These are phyloP conservation scores for Elephas maximus DNA, from an alignment of 2,113 vertebrate genomes.

Conservation along the genomic window DNA sequence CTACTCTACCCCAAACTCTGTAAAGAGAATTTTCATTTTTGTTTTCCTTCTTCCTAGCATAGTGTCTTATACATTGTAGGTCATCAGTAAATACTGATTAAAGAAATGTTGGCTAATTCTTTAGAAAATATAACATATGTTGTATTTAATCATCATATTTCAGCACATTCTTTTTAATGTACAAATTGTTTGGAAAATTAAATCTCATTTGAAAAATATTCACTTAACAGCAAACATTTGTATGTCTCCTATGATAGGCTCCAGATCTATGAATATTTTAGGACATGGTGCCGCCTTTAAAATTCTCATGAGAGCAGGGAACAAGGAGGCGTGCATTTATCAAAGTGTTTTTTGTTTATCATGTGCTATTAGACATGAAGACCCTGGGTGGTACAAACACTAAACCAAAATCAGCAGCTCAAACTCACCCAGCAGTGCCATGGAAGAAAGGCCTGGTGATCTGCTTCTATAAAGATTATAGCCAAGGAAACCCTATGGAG, in stretches of 20 bases:
- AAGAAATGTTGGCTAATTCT: background rate
- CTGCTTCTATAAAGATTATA: background rate
- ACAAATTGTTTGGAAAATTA: background rate
- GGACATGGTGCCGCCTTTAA: background rate
- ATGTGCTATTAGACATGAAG: background rate
- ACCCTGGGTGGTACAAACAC: background rate
- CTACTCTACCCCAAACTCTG: background rate
- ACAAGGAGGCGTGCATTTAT: background rate
- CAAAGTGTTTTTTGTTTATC: background rate
- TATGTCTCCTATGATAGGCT: background rate
- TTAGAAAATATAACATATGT: background rate
- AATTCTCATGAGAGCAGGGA: background rate
- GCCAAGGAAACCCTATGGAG: background rate
- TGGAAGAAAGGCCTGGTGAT: background rate
- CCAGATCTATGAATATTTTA: constrained; percentile 31
- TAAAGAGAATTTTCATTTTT: background rate
- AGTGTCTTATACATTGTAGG: background rate
- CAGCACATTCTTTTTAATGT: background rate
- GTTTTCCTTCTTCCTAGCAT: background rate
- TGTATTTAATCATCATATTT: constrained; percentile 30
- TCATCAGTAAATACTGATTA: background rate
- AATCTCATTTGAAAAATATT: constrained; percentile 23
- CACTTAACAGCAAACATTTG: background rate
- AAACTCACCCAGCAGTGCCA: background rate
- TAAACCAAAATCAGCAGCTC: background rate